These are phyloP conservation scores for Ramazzottius varieornatus DNA, from an alignment of 2,888 invertebrate species.

Conservation along the genomic window DNA sequence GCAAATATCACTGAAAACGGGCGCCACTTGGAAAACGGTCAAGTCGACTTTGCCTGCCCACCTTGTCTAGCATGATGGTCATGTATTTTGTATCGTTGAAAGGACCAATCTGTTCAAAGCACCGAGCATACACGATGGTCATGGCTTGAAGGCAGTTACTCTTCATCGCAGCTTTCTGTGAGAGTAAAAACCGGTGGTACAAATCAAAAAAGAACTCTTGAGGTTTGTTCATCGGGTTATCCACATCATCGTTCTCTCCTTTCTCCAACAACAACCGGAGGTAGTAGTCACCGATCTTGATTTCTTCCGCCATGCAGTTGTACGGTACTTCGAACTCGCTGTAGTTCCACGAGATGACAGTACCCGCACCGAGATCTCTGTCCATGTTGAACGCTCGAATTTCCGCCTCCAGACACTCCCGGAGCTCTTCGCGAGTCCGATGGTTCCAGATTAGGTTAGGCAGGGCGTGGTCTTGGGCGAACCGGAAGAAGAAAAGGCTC, in stretches of 20 bases:
- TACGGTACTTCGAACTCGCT: conserved; percentile 75
- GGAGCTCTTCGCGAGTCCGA: conserved; percentile 79
- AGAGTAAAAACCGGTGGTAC: conserved; percentile 82
- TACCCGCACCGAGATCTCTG: conserved; percentile 44
- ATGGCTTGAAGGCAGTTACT: conserved; percentile 92
- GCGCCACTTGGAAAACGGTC: not conserved
- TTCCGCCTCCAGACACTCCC: conserved; percentile 71
- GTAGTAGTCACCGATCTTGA: conserved; percentile 94
- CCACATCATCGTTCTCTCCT: conserved; percentile 28
- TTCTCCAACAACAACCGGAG: conserved; percentile 72
- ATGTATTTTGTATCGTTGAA: conserved; percentile 91
- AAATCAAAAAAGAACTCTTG: conserved; percentile 92
- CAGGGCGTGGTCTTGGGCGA: conserved; percentile 68
- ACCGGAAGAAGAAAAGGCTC: conserved; percentile 79
- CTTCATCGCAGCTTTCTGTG: conserved; percentile 68
- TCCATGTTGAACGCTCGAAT: conserved; percentile 64
- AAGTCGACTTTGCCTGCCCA: conserved; percentile 27
- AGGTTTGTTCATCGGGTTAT: conserved; percentile 27
- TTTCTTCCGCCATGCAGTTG: conserved; percentile 74
- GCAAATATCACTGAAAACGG: conserved; percentile 1
- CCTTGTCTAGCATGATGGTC: conserved; percentile 72
- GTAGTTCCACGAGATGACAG: conserved; percentile 78
- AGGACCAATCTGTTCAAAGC: conserved; percentile 79
- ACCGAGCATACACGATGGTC: conserved; percentile 87
- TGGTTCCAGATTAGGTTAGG: conserved; percentile 98